phyloP scores from a whole-genome alignment of 1,140 invertebrate genomes.

The Belonocnema kinseyi region DNA sequence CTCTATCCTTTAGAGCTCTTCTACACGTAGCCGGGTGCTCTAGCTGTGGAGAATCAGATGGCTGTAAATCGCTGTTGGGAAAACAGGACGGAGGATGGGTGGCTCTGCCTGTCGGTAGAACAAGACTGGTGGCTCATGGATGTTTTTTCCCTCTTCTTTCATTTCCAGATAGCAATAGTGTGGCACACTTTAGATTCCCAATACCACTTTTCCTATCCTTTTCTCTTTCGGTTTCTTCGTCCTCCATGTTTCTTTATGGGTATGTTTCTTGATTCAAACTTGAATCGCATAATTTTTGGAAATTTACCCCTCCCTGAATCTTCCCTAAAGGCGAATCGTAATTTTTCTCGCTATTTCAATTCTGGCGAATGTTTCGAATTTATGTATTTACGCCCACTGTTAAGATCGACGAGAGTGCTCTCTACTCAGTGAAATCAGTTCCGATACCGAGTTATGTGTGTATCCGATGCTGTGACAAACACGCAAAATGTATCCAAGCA shows the following conservation, averaged over 20 bases:
- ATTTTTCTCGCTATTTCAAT: conserved; percentile 17
- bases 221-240: background rate
- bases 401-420: conserved; percentile 21
- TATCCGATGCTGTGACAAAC: conserved; percentile 1
- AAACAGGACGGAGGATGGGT: conserved; percentile 27
- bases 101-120: conserved; percentile 25
- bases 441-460: conserved; percentile 15
- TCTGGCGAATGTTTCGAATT: conserved; percentile 15
- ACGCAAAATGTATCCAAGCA: background rate
- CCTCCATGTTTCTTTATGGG: background rate
- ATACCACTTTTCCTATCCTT: conserved; percentile 14
- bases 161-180: conserved; percentile 20
- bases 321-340: background rate
- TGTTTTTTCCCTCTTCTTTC: conserved; percentile 11
- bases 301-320: background rate
- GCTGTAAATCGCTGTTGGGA: conserved; percentile 29
- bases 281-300: background rate
- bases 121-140: conserved; percentile 24
- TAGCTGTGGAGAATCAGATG: conserved; percentile 18
- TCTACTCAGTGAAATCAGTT: conserved; percentile 25
- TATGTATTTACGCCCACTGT: conserved; percentile 26
- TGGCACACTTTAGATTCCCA: conserved; percentile 22
- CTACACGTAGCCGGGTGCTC: conserved; percentile 14
- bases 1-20: background rate
- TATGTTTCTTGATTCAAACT: conserved; percentile 12